A percentile compares a stretch with the other conserved stretches of the same genome.
Evolutionary conservation across 2,797 vertebrate species (phyloP).

Genomic region (Periophthalmus magnuspinnatus): DNA sequence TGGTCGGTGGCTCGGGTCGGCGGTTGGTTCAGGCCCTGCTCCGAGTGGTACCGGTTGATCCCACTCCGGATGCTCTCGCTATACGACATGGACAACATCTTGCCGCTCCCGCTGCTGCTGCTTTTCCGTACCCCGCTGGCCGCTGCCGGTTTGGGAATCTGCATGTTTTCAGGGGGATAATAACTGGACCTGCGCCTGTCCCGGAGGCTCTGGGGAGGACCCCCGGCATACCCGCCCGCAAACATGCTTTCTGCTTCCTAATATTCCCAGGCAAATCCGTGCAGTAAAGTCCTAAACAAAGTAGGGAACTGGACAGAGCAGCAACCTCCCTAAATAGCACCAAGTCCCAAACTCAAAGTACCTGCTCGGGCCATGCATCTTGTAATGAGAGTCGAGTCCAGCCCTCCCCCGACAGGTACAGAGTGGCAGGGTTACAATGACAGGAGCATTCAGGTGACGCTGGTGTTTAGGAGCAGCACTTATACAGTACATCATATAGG

Average conservation of each 20-base stretch:
- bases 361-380: conserved; percentile 73
- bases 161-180: conserved; percentile 77
- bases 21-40: conserved; percentile 89
- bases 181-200: conserved; percentile 67
- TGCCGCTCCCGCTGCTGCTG: conserved; percentile 78
- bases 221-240: conserved; percentile 70
- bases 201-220: conserved; percentile 46
- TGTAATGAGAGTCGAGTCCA: conserved; percentile 80
- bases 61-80: conserved; percentile 95
- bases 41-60: conserved; percentile 91
- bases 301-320: conserved; percentile 52
- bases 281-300: conserved; percentile 44
- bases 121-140: conserved; percentile 74
- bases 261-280: conserved; percentile 38
- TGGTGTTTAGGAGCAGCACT: conserved; percentile 62
- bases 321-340: conserved; percentile 80
- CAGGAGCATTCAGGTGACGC: conserved; percentile 71
- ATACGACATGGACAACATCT: conserved; percentile 98
- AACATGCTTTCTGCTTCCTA: conserved; percentile 68
- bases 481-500: conserved; percentile 35
- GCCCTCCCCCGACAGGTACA: conserved; percentile 70
- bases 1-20: conserved; percentile 78
- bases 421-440: conserved; percentile 69
- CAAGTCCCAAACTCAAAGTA: conserved; percentile 57
- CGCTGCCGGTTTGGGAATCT: conserved; percentile 75